Conservation (phyloP, 2,888 invertebrate species). For the Ommatoiulus sabulosus region DNA sequence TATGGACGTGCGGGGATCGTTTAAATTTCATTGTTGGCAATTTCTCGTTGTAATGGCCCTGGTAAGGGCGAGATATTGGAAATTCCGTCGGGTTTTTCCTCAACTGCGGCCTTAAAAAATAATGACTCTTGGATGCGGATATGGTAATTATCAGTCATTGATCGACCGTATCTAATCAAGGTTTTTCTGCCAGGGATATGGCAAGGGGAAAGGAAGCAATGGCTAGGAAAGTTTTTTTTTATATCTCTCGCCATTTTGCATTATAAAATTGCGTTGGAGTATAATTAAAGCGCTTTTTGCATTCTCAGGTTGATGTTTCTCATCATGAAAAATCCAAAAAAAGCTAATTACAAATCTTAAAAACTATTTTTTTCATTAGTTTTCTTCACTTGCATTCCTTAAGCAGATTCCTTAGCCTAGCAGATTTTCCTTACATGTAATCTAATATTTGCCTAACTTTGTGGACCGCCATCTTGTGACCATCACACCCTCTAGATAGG, state of each 20-base stretch:
- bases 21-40: slow-evolving; percentile 40
- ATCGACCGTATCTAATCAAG: slow-evolving; percentile 35
- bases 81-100: neutral
- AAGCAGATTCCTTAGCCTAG: neutral
- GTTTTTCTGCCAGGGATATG: neutral
- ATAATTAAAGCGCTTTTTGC: neutral
- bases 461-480: neutral
- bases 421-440: neutral
- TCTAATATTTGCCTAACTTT: neutral
- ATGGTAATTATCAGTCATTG: slow-evolving; percentile 30
- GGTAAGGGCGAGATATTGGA: slow-evolving; percentile 6
- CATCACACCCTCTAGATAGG: neutral
- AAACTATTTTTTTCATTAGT: neutral
- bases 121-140: slow-evolving; percentile 23
- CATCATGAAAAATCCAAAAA: neutral
- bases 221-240: neutral
- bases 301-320: neutral
- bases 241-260: neutral
- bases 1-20: slow-evolving; percentile 36
- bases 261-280: neutral
- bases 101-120: neutral
- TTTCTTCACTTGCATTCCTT: neutral
- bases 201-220: neutral
- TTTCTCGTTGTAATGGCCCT: slow-evolving; percentile 20
- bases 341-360: neutral